Base-by-base conservation (phyloP, 2,113 vertebrate species). In the Rhea americana region DNA sequence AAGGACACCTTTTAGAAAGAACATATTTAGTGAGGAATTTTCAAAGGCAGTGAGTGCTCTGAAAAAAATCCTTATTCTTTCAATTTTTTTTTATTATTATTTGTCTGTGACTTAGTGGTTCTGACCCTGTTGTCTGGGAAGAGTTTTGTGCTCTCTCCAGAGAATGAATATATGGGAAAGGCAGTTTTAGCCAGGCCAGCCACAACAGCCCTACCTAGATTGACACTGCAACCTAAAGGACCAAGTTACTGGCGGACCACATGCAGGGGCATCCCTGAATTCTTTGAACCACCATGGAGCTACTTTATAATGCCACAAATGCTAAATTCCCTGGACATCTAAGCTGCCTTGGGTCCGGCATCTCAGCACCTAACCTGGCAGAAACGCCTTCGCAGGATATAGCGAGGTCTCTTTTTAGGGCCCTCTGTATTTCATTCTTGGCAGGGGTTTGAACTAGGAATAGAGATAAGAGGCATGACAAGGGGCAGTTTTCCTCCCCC, bases 1-100 rank as follows among this genome's bases (percentile, higher is more conserved):
- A 93, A 94, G 97, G 95, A 53, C 47, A 92, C 61, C 86, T 94
- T 95, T 85, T 89, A 91, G 87, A 94, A 97, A 75, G 72, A 91
- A 93, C 65, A 75, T 81, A 86, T 84, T 91, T 93, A 86, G 76
- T 78, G 63, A 95, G 70, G 55, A 79, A 92, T 92, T 95, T 97
- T 94, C 47, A 86, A 89, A 87, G 59, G 55, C 62, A 79, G 26
- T 24, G 39, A 85, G 19, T 67, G 50, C 12, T 85, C 77, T 63
- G 30, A 11, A 79, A 89, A 66, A 73, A 76, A 76, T 77, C 41
- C 13, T 80, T 88, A 9, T 35, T 68, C 12, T 61, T 89, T 76
- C 76, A 53, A 53, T 55, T 55, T 55, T 55, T 79, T 67, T 76
- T 62, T 58, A 6, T 35, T 35, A 35, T 87, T 26, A 14, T 89